Base-by-base conservation (phyloP, 2,888 invertebrate genomes). In the Hyposoter didymator region DNA sequence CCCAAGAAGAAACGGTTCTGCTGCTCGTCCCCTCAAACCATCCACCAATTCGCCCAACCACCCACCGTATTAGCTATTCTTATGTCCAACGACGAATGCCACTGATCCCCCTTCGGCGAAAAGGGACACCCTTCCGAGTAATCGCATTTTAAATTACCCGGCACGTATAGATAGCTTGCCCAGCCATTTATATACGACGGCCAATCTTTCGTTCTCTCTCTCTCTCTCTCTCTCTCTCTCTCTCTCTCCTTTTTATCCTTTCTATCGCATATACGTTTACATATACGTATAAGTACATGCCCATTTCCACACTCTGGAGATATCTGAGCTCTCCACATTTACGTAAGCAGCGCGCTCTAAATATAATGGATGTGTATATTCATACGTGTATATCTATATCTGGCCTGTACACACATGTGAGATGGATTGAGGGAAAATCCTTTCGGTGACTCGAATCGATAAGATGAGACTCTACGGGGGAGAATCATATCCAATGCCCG, bases 121-220 rank as follows among this genome's bases (percentile, higher is more conserved):
- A 67, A 88, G 89, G 90, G 90, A 90, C 90, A 91, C 91, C 91
- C 90, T 89, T 88, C 86, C 88, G 84, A 88, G 90, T 92, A 91
- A 92, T 92, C 92, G 91, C 90, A 91, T 91, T 92, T 91, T 91
- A 92, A 92, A 92, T 92, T 92, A 91, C 91, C 90, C 90, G 86
- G 86, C 80, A 75, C 82, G 82, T 85, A 85, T 85, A 85, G 82
- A 85, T 85, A 82, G 83, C 82, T 49, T 39, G 76, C 75, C 76
- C 72, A 69, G 64, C 82, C 82, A 85, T 83, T 78, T 83, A 83
- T 85, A 85, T 66, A 52, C 72, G 52, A 52, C 72, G 52, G 35
- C 17, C 35, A n/a, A 12, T 19, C 17, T 45, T 28, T 35, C n/a
- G 35, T 35, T 72, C 49, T 62, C 47, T 73, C 73, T 59, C 55